Percentiles rank a stretch among this genome's conserved stretches.
phyloP scores from a whole-genome alignment of 1,140 invertebrate genomes.

The Drosophila bocki region DNA sequence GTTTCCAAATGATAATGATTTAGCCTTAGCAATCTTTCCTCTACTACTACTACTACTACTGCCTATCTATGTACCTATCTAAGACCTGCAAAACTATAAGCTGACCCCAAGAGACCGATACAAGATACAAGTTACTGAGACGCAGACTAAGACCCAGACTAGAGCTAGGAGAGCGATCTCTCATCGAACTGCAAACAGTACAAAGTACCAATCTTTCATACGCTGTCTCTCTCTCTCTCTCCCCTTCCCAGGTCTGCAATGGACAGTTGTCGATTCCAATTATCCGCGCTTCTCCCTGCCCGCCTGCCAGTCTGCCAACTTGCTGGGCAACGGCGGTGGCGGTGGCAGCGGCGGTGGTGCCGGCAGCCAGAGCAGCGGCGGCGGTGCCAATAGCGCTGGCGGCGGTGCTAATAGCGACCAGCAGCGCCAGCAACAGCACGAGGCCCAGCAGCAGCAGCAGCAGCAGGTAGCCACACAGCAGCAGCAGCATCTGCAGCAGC shows the following conservation, averaged over 20 bases:
- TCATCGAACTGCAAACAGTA: constrained; percentile 36
- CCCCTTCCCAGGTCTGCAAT: constrained; percentile 89
- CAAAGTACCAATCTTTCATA: constrained; percentile 76
- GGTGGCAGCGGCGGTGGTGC: constrained; percentile 61
- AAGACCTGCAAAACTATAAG: constrained; percentile 30
- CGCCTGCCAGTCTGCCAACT: constrained; percentile 86
- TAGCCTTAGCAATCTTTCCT: constrained; percentile 79
- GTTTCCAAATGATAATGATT: constrained; percentile 72
- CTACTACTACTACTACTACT: constrained; percentile 61
- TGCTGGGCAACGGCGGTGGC: constrained; percentile 85
- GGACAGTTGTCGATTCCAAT: constrained; percentile 89
- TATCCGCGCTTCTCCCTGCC: constrained; percentile 88
- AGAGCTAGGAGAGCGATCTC: constrained; percentile 55
- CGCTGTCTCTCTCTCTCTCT: constrained; percentile 85
- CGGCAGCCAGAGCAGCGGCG: constrained; percentile 83
- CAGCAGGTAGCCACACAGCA: constrained; percentile 72
- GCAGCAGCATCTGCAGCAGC: constrained; percentile 80
- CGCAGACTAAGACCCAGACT: constrained; percentile 17
- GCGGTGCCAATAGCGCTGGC: constrained; percentile 57
- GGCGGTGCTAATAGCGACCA: constrained; percentile 64
- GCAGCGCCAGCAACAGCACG: constrained; percentile 69
- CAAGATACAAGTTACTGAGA: constrained; percentile 10
- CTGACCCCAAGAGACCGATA: constrained; percentile 4
- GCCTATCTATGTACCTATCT: constrained; percentile 57
- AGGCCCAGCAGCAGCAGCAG: constrained; percentile 58